These are phyloP conservation scores for Cacoxenus indagator DNA, from an alignment of 2,888 invertebrate species.

Conservation along the genomic window DNA sequence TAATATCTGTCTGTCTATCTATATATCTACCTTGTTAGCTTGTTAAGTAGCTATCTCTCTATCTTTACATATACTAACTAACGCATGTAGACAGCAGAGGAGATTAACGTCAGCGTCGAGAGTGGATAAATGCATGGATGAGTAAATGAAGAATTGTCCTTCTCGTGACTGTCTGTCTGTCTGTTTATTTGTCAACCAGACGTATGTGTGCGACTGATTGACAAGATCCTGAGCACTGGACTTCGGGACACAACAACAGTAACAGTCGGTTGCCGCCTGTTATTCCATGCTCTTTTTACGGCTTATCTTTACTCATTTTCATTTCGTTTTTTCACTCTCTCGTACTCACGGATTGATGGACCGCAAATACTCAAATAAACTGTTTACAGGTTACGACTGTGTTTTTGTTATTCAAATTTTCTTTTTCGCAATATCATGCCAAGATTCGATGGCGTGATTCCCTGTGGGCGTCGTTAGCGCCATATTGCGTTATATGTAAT, in stretches of 20 bases:
- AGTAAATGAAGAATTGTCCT: too few relatives aligned
- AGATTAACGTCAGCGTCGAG: slow-evolving; percentile 52
- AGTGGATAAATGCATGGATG: slow-evolving; percentile 25
- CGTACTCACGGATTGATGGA: too few relatives aligned
- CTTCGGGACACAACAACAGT: slow-evolving; percentile 26
- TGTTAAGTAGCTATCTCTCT: slow-evolving; percentile 37
- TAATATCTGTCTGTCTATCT: slow-evolving; percentile 42
- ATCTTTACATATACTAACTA: slow-evolving; percentile 15
- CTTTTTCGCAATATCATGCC: too few relatives aligned
- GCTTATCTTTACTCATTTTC: slow-evolving; percentile 60
- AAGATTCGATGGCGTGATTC: too few relatives aligned
- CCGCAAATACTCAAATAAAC: too few relatives aligned
- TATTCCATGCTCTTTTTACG: background rate
- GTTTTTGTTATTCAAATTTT: too few relatives aligned
- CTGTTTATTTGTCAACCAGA: background rate
- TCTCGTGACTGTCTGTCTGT: slow-evolving; percentile 22
- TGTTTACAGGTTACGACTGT: too few relatives aligned
- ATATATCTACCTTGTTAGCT: background rate
- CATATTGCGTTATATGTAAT: too few relatives aligned
- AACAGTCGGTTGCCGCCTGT: too few relatives aligned
- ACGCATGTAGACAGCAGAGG: slow-evolving; percentile 11
- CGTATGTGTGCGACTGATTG: too few relatives aligned
- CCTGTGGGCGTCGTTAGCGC: too few relatives aligned
- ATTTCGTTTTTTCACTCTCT: slow-evolving; percentile 41
- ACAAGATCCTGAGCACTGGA: slow-evolving; percentile 36